Base-by-base conservation (phyloP, 2,888 invertebrate species). In the Eilema depressum region DNA sequence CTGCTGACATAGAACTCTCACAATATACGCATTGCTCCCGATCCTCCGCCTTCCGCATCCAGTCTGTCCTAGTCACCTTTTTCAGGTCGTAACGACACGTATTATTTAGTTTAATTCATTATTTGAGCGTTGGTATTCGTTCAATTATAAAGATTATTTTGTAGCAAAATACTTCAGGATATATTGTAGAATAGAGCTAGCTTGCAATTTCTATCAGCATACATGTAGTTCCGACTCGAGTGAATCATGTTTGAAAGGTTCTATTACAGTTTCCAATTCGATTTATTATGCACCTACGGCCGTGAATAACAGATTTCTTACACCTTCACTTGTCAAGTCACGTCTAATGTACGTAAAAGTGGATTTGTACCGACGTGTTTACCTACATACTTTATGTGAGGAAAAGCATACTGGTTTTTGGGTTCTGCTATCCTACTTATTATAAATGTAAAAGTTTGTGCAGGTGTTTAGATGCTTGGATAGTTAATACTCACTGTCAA, bases 201-300 rank as follows among this genome's bases (percentile, higher is more conserved):
- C 2, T 11, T 1, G 25, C 37, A 41, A 62, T 63, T 17, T 37
- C 37, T 63, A 23, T 63, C 25, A 17, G 23, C 3, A 37, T 20
- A 53, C 28, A 41, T 28, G 53, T 14, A 53, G 28, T 28, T 64
- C 12, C 14, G 8, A 61, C 33, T 63, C 23, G 33, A 28, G 64
- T 66, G 62, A 69, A 65, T 71, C 14, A 53, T 23, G 14, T 68
- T 56, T 12, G 23, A 53, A 68, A 73, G 73, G 77, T 73, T 70
- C 80, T 77, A 81, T 83, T 81, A 83, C 79, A 75, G 82, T 80
- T 84, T 74, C 75, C 75, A 73, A 86, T 84, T 81, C 80, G 77
- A 84, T 87, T 84, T 86, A 84, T 85, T 88, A 87, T 88, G 86
- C 85, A 85, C 77, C 82, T 81, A 78, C 78, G 74, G 78, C 76